A percentile compares a stretch with the other conserved stretches of the same genome.
Conservation (phyloP, 2,113 vertebrate genomes). For the Syngnathoides biaculeatus region DNA sequence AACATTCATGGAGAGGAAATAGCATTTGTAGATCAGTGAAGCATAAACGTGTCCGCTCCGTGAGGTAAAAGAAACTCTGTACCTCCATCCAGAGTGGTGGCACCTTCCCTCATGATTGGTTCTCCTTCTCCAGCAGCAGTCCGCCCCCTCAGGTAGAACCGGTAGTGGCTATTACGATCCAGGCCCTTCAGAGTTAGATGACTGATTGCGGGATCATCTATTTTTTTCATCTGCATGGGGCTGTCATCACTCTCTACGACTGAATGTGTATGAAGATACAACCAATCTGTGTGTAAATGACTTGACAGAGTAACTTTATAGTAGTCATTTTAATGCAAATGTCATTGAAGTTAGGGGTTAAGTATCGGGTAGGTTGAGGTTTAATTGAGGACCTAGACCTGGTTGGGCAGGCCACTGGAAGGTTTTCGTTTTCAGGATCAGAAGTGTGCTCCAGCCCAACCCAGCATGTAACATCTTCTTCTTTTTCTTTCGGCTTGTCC, state of each 20-base stretch:
- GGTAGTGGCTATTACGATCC: conserved; percentile 74
- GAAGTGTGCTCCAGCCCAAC: background rate
- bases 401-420: background rate
- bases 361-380: background rate
- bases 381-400: background rate
- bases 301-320: background rate
- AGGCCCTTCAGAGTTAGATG: conserved; percentile 72
- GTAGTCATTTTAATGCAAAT: background rate
- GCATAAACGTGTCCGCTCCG: background rate
- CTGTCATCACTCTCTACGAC: conserved; percentile 81
- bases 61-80: conserved; percentile 2
- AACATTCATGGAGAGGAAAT: conserved; percentile 8
- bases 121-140: conserved; percentile 75
- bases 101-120: conserved; percentile 71
- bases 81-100: conserved; percentile 79
- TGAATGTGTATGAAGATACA: conserved; percentile 49
- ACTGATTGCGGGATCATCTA: conserved; percentile 59
- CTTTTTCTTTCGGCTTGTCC: no score
- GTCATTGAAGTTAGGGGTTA: background rate
- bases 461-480: background rate
- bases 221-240: conserved; percentile 78
- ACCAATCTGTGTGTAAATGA: conserved; percentile 19
- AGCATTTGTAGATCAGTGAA: background rate
- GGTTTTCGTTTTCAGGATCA: background rate
- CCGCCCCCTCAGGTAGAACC: conserved; percentile 77